These are phyloP conservation scores for Hafferia zeledoni DNA, from an alignment of 2,797 vertebrate genomes.

Conservation along the genomic window DNA sequence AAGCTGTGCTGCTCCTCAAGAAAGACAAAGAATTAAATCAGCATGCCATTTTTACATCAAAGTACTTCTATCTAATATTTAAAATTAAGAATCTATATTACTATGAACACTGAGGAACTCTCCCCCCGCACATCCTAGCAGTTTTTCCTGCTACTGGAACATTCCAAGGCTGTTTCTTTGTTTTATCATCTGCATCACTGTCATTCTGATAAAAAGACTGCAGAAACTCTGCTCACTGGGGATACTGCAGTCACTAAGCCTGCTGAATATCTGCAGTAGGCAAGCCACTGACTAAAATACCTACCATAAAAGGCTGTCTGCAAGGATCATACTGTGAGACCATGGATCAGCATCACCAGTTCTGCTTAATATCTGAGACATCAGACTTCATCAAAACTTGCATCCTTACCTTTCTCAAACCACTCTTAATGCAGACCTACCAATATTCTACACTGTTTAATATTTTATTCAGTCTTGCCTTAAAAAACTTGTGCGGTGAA, in stretches of 20 bases:
- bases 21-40: neutral
- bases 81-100: neutral
- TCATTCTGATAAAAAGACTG: constrained; percentile 46
- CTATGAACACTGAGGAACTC: neutral
- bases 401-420: neutral
- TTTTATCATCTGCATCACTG: constrained; percentile 41
- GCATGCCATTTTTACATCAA: neutral
- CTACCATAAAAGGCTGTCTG: constrained; percentile 50
- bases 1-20: neutral
- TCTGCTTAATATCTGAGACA: constrained; percentile 9
- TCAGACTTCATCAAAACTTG: neutral
- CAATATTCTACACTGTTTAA: neutral
- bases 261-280: constrained; percentile 38
- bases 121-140: neutral
- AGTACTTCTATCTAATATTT: neutral
- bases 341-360: neutral
- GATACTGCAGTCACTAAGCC: constrained; percentile 45
- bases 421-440: neutral
- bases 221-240: constrained; percentile 36
- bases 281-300: constrained; percentile 27
- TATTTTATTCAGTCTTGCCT: constrained; percentile 9
- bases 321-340: neutral
- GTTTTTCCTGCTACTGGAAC: neutral
- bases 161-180: constrained; percentile 21
- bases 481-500: neutral